A percentile compares a stretch with the other conserved stretches of the same genome.
These are phyloP conservation scores for Thermophis baileyi DNA, from an alignment of 2,113 vertebrate genomes.

Conservation along the genomic window DNA sequence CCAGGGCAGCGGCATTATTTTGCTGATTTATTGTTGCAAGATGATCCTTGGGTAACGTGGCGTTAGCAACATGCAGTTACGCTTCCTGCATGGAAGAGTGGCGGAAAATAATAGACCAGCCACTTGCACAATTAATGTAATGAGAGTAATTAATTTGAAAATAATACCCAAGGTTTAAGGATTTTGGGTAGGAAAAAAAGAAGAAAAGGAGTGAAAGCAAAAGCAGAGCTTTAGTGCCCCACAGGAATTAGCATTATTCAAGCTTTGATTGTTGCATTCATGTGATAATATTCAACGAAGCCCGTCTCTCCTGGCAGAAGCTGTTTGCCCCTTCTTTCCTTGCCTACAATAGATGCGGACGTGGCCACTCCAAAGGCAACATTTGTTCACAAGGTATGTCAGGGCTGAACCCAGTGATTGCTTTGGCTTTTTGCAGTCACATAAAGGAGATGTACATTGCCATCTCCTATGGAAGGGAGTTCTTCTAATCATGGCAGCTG, in stretches of 20 bases:
- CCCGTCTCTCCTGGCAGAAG: slow-evolving; percentile 55
- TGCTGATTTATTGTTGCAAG: slow-evolving; percentile 62
- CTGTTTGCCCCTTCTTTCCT: slow-evolving; percentile 51
- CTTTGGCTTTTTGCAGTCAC: slow-evolving; percentile 14
- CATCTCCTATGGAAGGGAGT: neutral
- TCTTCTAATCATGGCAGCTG: slow-evolving; percentile 10
- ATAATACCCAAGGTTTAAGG: slow-evolving; percentile 59
- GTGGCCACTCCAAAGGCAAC: slow-evolving; percentile 58
- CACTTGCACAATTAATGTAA: slow-evolving; percentile 56
- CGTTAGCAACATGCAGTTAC: slow-evolving; percentile 59
- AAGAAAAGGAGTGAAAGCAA: slow-evolving; percentile 56
- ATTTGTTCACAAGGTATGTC: slow-evolving; percentile 55
- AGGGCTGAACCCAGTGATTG: slow-evolving; percentile 30
- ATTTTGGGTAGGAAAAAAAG: slow-evolving; percentile 28
- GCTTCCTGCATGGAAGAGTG: slow-evolving; percentile 39
- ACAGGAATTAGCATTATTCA: slow-evolving; percentile 59
- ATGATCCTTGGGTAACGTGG: slow-evolving; percentile 55
- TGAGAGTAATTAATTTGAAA: slow-evolving; percentile 66
- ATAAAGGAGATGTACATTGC: slow-evolving; percentile 27
- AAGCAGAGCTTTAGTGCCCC: slow-evolving; percentile 56
- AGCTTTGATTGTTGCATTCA: slow-evolving; percentile 62
- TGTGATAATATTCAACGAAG: slow-evolving; percentile 67
- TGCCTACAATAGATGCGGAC: slow-evolving; percentile 61
- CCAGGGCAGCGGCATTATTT: slow-evolving; percentile 52
- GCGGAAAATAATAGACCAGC: slow-evolving; percentile 45